These are phyloP conservation scores for Agrotis exclamationis DNA, from an alignment of 2,888 invertebrate genomes.

Conservation along the genomic window DNA sequence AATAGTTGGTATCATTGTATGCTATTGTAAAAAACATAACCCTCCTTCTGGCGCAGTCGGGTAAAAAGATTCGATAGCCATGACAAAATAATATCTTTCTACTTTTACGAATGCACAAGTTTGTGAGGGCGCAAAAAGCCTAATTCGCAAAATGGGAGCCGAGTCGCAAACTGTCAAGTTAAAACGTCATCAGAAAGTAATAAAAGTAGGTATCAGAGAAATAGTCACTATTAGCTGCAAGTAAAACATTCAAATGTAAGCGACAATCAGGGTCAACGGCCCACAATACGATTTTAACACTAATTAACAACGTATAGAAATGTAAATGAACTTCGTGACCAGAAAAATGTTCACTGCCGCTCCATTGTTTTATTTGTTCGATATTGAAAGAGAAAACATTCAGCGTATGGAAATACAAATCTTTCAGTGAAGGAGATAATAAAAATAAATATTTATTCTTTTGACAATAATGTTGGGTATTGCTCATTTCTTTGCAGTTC, in stretches of 20 bases:
- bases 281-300: slow-evolving; percentile 44
- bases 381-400: slow-evolving; percentile 44
- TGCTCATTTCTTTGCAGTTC: not conserved
- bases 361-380: slow-evolving; percentile 42
- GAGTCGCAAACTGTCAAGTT: no score
- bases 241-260: slow-evolving; percentile 35
- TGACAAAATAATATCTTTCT: no score
- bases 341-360: slow-evolving; percentile 30
- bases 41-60: no score
- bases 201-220: not conserved
- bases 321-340: slow-evolving; percentile 53
- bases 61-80: no score
- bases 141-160: no score
- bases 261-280: slow-evolving; percentile 34
- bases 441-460: not conserved
- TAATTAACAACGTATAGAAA: slow-evolving; percentile 44
- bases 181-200: not conserved
- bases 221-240: not conserved
- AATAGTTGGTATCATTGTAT: not conserved
- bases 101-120: no score
- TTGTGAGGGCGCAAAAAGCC: no score
- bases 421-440: slow-evolving; percentile 11
- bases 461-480: not conserved
- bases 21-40: no score
- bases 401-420: slow-evolving; percentile 5